Percentiles rank a stretch among this genome's conserved stretches.
phyloP scores from a whole-genome alignment of 53 echinoderm and acorn worm species.

The Temnopleurus reevesii region DNA sequence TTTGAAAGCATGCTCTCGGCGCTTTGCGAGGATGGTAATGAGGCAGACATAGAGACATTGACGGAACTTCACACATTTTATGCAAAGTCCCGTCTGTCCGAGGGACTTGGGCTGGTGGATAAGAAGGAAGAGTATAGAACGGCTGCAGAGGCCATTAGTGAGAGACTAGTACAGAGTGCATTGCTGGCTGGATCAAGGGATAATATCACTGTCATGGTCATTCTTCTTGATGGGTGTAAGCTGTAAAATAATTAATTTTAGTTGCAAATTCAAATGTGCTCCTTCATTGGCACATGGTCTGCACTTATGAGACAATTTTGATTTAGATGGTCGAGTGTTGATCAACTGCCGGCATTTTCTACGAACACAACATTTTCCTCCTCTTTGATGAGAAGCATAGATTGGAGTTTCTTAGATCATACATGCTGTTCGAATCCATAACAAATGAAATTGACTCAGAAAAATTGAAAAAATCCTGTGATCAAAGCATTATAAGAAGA shows the following conservation, averaged over 20 bases:
- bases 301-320: no score
- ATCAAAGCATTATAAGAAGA: no score
- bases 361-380: no score
- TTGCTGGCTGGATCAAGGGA: constrained; percentile 91
- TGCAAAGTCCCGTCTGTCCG: constrained; percentile 84
- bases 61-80: constrained; percentile 94
- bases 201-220: constrained; percentile 91
- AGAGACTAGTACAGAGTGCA: constrained; percentile 90
- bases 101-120: constrained; percentile 54
- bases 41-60: constrained; percentile 91
- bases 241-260: neutral
- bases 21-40: constrained; percentile 87
- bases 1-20: constrained; percentile 94
- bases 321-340: no score
- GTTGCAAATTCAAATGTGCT: no score
- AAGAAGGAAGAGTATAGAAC: constrained; percentile 70
- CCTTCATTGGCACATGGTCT: no score
- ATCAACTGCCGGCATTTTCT: no score
- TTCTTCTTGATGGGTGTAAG: constrained; percentile 82
- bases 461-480: no score
- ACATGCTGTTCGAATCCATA: no score
- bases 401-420: no score
- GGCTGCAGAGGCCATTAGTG: constrained; percentile 79
- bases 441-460: no score
- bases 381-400: no score